Conservation (phyloP, 2,113 vertebrate species). For the Gallinago media region DNA sequence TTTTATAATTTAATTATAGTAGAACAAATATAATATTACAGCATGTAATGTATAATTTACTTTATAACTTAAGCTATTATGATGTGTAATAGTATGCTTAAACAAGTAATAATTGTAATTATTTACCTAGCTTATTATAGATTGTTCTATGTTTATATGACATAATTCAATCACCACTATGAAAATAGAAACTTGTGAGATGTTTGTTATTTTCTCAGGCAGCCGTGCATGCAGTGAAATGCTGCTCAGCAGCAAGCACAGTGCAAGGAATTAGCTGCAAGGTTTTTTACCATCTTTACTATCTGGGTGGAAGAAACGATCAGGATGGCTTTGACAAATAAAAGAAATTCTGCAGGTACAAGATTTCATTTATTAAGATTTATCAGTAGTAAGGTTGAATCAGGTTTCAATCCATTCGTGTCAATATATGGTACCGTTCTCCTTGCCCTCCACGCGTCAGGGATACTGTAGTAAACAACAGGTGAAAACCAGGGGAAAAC, state of each 20-base stretch:
- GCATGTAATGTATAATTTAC: not conserved
- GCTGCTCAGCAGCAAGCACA: not conserved
- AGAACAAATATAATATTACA: not conserved
- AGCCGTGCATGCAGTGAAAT: not conserved
- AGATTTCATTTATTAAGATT: not conserved
- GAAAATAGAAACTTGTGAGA: not conserved
- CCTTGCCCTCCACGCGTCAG: not conserved
- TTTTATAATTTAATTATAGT: not conserved
- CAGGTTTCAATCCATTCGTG: not conserved
- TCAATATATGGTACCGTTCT: not conserved
- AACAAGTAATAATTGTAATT: not conserved
- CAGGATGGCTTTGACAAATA: slow-evolving; percentile 44
- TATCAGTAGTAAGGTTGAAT: not conserved
- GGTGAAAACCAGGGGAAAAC: not conserved
- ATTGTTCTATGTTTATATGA: not conserved
- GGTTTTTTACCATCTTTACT: not conserved
- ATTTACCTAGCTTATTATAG: not conserved
- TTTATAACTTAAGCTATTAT: not conserved
- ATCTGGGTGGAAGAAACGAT: not conserved
- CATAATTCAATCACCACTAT: not conserved
- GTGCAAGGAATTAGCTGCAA: not conserved
- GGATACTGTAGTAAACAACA: not conserved
- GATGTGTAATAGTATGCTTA: not conserved
- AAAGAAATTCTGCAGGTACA: slow-evolving; percentile 49
- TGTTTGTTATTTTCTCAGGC: slow-evolving; percentile 5